A percentile compares a stretch with the other conserved stretches of the same genome.
Conservation (phyloP, 1,140 invertebrate species). For the Carcinoscorpius rotundicauda region DNA sequence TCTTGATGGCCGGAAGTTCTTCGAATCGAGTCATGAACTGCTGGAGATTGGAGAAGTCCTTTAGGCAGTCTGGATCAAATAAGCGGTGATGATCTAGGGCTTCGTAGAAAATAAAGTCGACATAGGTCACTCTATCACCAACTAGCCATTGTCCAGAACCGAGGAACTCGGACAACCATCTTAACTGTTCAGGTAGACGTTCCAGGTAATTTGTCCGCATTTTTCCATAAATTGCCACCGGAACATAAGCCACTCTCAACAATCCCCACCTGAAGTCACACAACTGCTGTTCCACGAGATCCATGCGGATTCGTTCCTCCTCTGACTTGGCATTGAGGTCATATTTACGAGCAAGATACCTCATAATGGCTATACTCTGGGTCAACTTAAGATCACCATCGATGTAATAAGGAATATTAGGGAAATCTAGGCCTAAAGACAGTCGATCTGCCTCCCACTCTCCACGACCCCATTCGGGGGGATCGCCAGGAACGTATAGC, state of each 20-base stretch:
- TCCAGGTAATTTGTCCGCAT: slow-evolving; percentile 31
- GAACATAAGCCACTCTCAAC: slow-evolving; percentile 33
- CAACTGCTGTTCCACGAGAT: slow-evolving; percentile 35
- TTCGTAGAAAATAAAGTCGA: slow-evolving; percentile 41
- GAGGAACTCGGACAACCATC: slow-evolving; percentile 34
- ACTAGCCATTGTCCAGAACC: slow-evolving; percentile 35
- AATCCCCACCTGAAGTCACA: slow-evolving; percentile 35
- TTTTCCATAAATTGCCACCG: slow-evolving; percentile 29
- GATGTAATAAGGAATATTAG: slow-evolving; percentile 43
- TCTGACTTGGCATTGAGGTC: slow-evolving; percentile 33
- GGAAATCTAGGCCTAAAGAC: slow-evolving; percentile 35
- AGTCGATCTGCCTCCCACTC: slow-evolving; percentile 34
- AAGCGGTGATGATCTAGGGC: slow-evolving; percentile 34
- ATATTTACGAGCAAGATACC: slow-evolving; percentile 39
- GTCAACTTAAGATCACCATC: slow-evolving; percentile 41
- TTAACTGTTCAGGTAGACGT: slow-evolving; percentile 28
- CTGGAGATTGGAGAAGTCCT: slow-evolving; percentile 32
- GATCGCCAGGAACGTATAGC: slow-evolving; percentile 35
- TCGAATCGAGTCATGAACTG: slow-evolving; percentile 32
- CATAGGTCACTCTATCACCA: slow-evolving; percentile 32
- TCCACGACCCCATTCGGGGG: slow-evolving; percentile 34
- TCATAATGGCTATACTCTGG: slow-evolving; percentile 39
- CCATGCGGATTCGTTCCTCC: slow-evolving; percentile 33
- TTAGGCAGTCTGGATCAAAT: slow-evolving; percentile 33
- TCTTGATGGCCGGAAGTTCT: slow-evolving; percentile 28